Base-by-base conservation (phyloP, 2,113 vertebrate genomes). In the Macroglossus sobrinus region DNA sequence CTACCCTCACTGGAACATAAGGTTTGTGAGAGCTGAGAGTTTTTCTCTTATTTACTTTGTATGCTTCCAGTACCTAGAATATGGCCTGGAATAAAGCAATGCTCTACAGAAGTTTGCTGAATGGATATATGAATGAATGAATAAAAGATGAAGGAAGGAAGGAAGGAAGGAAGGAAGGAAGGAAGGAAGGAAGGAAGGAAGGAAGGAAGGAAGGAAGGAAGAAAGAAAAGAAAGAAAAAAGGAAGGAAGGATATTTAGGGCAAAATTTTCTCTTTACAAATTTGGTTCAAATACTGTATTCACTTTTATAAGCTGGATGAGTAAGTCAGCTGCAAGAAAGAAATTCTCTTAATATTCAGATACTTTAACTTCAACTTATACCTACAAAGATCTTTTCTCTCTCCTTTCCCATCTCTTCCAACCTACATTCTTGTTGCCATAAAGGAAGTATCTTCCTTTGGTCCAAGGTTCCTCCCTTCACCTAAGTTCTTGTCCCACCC, bases 361-460 rank as follows among this genome's bases (percentile, higher is more conserved):
- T 15, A 11, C 63, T 50, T 38, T 45, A 68, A 69, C 3, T 69
- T 68, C 9, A 12, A 19, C 11, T 22, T 50, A 19, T 5, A 35
- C 35, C 19, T 40, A 5, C 26, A 30, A 59, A 38, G 24, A 50
- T 2, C 38, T 55, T 81, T 30, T 53, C n/a, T 59, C 64, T 61
- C 3, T 33, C 35, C 18, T 1, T 33, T 2, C 11, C 9, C 15
- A 1, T 22, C 5, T n/a, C 33, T 22, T 59, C 28, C 28, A 40
- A 2, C 18, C 21, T 11, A 5, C 11, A n/a, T 18, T 28, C 38
- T 33, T 64, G 28, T 5, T 33, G 3, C 19, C 45, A 0, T 24
- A 13, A 61, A 24, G 13, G 15, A 13, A 6, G 7, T 13, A 18
- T n/a, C 15, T 3, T 63, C 14, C 69, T 84, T 5, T 6, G 43